phyloP scores from a whole-genome alignment of 2,113 vertebrate genomes.

The Amphiprion percula region DNA sequence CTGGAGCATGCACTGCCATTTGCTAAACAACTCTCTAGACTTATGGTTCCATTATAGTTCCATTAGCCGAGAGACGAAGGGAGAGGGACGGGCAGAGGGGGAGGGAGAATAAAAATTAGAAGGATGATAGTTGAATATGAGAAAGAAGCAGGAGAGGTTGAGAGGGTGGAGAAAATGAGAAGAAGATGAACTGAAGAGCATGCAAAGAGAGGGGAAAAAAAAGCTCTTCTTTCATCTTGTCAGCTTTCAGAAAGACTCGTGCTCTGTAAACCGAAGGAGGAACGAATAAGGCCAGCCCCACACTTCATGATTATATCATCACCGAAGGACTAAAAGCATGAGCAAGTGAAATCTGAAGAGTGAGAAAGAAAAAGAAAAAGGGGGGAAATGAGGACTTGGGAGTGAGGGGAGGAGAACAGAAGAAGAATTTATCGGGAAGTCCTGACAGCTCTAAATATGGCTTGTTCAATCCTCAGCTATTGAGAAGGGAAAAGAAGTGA shows the following conservation, averaged over 20 bases:
- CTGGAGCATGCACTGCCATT: slow-evolving; percentile 43
- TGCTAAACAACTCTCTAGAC: slow-evolving; percentile 51
- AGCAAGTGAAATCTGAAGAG: background rate
- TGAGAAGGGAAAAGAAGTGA: slow-evolving; percentile 16
- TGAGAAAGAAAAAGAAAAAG: background rate
- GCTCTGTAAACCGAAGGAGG: slow-evolving; percentile 42
- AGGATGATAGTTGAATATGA: slow-evolving; percentile 59
- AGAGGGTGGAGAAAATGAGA: slow-evolving; percentile 56
- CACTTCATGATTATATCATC: slow-evolving; percentile 39
- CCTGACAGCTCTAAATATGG: slow-evolving; percentile 50
- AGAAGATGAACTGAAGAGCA: slow-evolving; percentile 60
- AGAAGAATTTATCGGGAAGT: slow-evolving; percentile 26
- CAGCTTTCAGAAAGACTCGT: slow-evolving; percentile 48
- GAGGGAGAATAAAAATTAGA: slow-evolving; percentile 46
- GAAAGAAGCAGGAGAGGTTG: slow-evolving; percentile 42
- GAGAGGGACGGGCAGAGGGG: background rate
- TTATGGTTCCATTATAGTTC: slow-evolving; percentile 59
- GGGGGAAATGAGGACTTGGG: background rate
- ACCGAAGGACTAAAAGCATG: slow-evolving; percentile 13
- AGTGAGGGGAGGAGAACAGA: slow-evolving; percentile 9
- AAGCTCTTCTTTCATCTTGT: slow-evolving; percentile 65
- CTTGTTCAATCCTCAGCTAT: slow-evolving; percentile 52
- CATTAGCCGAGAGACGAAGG: slow-evolving; percentile 54
- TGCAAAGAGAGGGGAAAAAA: slow-evolving; percentile 3
- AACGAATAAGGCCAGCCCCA: slow-evolving; percentile 26